These are phyloP conservation scores for Pseudolycoriella hygida DNA, from an alignment of 2,888 invertebrate species.

Conservation along the genomic window DNA sequence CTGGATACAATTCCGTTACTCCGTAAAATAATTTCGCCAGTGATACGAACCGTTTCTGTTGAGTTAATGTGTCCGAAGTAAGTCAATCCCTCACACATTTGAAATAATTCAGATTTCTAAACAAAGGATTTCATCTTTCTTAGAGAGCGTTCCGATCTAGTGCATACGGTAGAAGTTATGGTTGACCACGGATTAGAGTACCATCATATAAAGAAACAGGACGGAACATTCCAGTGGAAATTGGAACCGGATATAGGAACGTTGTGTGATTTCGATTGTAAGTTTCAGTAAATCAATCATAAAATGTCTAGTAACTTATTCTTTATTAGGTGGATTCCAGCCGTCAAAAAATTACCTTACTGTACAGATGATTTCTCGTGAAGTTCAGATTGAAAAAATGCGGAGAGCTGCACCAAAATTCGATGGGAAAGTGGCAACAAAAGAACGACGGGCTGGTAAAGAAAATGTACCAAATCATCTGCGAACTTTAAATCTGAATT, in stretches of 20 bases:
- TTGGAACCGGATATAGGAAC: constrained; percentile 68
- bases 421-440: constrained; percentile 10
- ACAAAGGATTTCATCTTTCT: constrained; percentile 2
- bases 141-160: constrained; percentile 36
- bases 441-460: background rate
- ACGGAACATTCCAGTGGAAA: constrained; percentile 53
- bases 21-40: constrained; percentile 52
- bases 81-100: constrained; percentile 8
- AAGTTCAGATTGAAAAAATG: constrained; percentile 65
- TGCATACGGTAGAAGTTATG: constrained; percentile 62
- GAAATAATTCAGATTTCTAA: background rate
- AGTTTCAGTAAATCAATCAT: constrained; percentile 10
- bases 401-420: constrained; percentile 31
- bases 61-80: constrained; percentile 26
- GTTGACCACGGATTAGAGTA: constrained; percentile 77
- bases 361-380: constrained; percentile 63
- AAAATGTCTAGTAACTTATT: constrained; percentile 11
- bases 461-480: constrained; percentile 46
- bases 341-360: constrained; percentile 37
- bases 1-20: constrained; percentile 56
- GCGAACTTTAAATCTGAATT: constrained; percentile 36
- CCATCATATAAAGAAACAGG: constrained; percentile 55
- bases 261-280: constrained; percentile 24
- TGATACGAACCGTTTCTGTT: constrained; percentile 46
- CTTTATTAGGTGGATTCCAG: constrained; percentile 5